Percentiles rank a stretch among this genome's conserved stretches.
Conservation (phyloP, 1,140 invertebrate species). For the Sesamia nonagrioides region DNA sequence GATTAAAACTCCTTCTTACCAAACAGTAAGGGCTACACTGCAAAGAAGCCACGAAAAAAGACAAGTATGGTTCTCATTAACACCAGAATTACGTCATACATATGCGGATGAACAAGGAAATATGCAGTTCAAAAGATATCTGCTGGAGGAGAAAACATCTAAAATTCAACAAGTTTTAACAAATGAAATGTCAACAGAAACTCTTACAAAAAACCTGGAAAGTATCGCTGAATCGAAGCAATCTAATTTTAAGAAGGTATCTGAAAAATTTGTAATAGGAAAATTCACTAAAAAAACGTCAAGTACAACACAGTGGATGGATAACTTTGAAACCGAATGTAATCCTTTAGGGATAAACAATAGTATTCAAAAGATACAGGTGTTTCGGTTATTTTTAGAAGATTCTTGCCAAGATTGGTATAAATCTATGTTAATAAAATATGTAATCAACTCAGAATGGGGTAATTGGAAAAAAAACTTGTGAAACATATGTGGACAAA, state of each 20-base stretch:
- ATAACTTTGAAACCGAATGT: slow-evolving; percentile 5
- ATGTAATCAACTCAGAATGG: slow-evolving; percentile 54
- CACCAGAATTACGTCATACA: slow-evolving; percentile 49
- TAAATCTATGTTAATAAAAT: not conserved
- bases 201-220: slow-evolving; percentile 58
- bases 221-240: slow-evolving; percentile 54
- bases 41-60: slow-evolving; percentile 72
- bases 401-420: slow-evolving; percentile 3
- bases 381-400: not conserved
- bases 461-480: slow-evolving; percentile 63
- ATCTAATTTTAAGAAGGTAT: slow-evolving; percentile 48
- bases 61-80: slow-evolving; percentile 68
- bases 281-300: not conserved
- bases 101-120: slow-evolving; percentile 64
- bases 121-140: slow-evolving; percentile 64
- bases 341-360: not conserved
- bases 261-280: slow-evolving; percentile 4
- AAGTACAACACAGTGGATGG: not conserved
- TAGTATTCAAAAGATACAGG: not conserved
- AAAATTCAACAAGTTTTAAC: slow-evolving; percentile 40
- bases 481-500: slow-evolving; percentile 65
- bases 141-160: slow-evolving; percentile 58
- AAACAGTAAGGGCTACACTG: slow-evolving; percentile 69
- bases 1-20: slow-evolving; percentile 60
- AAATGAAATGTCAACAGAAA: slow-evolving; percentile 52